Evolutionary conservation across 2,888 invertebrate species (phyloP), one percentile per base, ranked within the genome.

Genomic region (Leucoptera coffeella): DNA sequence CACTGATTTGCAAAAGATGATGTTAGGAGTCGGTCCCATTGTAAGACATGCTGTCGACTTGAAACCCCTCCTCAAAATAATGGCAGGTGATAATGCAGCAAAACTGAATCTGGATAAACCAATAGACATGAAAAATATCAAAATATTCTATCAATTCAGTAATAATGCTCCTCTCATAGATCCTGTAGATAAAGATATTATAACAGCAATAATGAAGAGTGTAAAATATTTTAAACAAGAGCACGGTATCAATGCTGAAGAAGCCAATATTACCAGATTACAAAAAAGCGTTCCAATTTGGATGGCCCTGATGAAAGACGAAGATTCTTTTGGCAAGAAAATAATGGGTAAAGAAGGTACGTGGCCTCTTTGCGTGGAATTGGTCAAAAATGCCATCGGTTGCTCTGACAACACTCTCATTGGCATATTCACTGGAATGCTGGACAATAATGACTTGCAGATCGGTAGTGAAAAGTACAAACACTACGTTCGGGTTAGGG

Each of bases 21-120:
- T 17, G 17, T 22, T 39, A 69, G 78, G 80, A 29, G 72, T 86
- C 12, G 95, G 95, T 1, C 95, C 95, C 2, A 85, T 96, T 78
- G 86, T 86, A 36, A 78, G 92, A 36, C 82, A 83, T 45, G 88
- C 93, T 0, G 77, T 78, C 30, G 96, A 96, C 57, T 57, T 96
- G 30, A 71, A 80, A 28, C 89, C 91, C 1, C 64, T 89, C 42
- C 54, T 91, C 14, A 82, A 82, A 51, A 75, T 88, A 14, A 69
- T 88, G 35, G 72, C 82, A 1, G 76, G 73, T n/a, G 69, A 77
- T 22, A 81, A 81, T 33, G 72, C 69, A 0, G 42, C 50, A 2
- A 56, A 65, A 32, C 54, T 85, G 9, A 67, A 73, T 27, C 55
- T 89, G n/a, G 78, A 86, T 37, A 62, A 78, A 34, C 73, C 75